Evolutionary conservation across 2,797 vertebrate species (phyloP), one percentile per base, ranked within the genome.

Genomic region (Pseudotriccus pelzelni): DNA sequence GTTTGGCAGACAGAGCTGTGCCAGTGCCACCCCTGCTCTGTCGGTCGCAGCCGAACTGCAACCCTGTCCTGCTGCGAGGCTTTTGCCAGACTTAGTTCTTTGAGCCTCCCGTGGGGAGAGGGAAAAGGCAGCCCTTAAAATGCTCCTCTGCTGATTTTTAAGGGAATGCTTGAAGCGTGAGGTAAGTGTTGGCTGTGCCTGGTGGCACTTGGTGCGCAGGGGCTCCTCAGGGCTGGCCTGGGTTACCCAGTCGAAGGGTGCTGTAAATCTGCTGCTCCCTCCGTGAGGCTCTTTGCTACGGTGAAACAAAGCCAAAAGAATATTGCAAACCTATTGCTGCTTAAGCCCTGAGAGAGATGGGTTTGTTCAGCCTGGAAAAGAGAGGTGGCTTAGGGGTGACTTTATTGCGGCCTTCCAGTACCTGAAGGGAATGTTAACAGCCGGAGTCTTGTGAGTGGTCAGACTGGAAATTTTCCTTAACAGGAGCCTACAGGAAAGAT

Each of bases 191-290:
- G 66, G 41, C 68, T 23, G 55, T 60, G 73, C 37, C 46, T 32
- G 28, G 62, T 41, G 76, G 7, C 12, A 0, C 68, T 53, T 0
- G 0, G 3, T 4, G 39, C 2, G 3, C 12, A 4, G 60, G 2
- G 7, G 37, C 24, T 46, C 20, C 21, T 44, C 19, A 16, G 74
- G n/a, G 32, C 39, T 80, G 55, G 74, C 27, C 41, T 0, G 0
- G 39, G 25, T 13, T 39, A 15, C 4, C 20, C 55, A 20, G 4
- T 70, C 47, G 4, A 44, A 39, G 30, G 19, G 4, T 34, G 20
- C 28, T 44, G 2, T 1, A 39, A 5, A 18, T 17, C 41, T 66
- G 34, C 64, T 56, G 20, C 50, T 76, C 37, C 10, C 50, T 76
- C 37, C 10, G 1, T 2, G 21, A 67, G 12, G 28, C 28, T 34